Conservation (phyloP, 2,888 invertebrate species). For the Platycheirus albimanus region DNA sequence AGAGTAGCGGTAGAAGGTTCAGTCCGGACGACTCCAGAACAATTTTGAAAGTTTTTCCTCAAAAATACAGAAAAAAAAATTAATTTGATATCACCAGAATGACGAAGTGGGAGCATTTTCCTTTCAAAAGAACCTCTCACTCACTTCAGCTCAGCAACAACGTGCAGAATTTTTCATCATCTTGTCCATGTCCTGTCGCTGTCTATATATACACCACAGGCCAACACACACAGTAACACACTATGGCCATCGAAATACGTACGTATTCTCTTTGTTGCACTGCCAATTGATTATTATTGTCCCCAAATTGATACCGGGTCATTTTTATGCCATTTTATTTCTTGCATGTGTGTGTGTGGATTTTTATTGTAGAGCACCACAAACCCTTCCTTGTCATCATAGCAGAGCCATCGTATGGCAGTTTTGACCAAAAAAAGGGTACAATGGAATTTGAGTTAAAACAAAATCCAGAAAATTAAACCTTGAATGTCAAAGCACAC, state of each 20-base stretch:
- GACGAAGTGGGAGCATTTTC: constrained; percentile 46
- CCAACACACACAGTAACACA: background rate
- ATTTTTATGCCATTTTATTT: constrained; percentile 46
- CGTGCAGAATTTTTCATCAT: constrained; percentile 22
- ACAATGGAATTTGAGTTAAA: constrained; percentile 14
- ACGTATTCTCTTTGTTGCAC: constrained; percentile 46
- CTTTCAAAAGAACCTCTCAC: constrained; percentile 42
- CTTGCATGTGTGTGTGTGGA: background rate
- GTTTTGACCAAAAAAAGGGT: constrained; percentile 6
- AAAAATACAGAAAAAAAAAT: constrained; percentile 48
- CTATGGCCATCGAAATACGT: no score
- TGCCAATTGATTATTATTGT: constrained; percentile 64
- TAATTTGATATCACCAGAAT: constrained; percentile 66
- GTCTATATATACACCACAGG: background rate
- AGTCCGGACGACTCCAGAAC: background rate
- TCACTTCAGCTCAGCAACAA: no score
- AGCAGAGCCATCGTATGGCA: background rate
- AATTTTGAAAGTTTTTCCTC: constrained; percentile 22
- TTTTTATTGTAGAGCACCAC: background rate
- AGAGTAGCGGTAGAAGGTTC: background rate
- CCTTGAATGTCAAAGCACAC: constrained; percentile 21
- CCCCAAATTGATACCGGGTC: constrained; percentile 67
- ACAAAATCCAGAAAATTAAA: constrained; percentile 7
- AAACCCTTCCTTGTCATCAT: no score
- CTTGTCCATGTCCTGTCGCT: no score